Evolutionary conservation across 2,888 invertebrate species (phyloP).

Genomic region (Eupithecia inturbata): DNA sequence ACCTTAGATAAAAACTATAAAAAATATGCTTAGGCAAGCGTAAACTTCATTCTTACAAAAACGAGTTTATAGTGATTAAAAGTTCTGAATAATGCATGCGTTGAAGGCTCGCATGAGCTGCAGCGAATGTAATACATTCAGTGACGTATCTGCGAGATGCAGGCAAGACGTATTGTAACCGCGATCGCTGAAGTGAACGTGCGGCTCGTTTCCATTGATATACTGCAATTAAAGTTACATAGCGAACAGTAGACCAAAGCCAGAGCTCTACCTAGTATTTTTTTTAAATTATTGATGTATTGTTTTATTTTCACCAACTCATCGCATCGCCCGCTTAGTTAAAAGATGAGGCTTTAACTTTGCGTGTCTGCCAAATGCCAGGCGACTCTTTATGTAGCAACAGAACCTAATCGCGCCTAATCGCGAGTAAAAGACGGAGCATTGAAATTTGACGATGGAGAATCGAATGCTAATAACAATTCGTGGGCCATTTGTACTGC

Average conservation of each 20-base stretch:
- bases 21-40: not conserved
- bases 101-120: constrained; percentile 6
- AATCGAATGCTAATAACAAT: too few species aligned
- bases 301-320: not conserved
- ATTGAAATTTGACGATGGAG: too few species aligned
- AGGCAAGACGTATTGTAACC: constrained; percentile 53
- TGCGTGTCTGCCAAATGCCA: too few species aligned
- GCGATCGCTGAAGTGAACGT: constrained; percentile 52
- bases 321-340: not conserved
- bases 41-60: not conserved
- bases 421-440: too few species aligned
- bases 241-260: not conserved
- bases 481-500: not conserved
- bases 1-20: not conserved
- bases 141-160: constrained; percentile 38
- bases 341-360: too few species aligned
- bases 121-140: constrained; percentile 10
- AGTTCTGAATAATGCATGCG: constrained; percentile 5
- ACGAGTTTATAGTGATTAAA: not conserved
- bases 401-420: too few species aligned
- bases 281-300: not conserved
- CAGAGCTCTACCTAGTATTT: not conserved
- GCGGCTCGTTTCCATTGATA: constrained; percentile 43
- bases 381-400: too few species aligned
- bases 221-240: not conserved